Evolutionary conservation across 2,113 vertebrate species (phyloP).

Genomic region (Astatotilapia flaviijosephi): DNA sequence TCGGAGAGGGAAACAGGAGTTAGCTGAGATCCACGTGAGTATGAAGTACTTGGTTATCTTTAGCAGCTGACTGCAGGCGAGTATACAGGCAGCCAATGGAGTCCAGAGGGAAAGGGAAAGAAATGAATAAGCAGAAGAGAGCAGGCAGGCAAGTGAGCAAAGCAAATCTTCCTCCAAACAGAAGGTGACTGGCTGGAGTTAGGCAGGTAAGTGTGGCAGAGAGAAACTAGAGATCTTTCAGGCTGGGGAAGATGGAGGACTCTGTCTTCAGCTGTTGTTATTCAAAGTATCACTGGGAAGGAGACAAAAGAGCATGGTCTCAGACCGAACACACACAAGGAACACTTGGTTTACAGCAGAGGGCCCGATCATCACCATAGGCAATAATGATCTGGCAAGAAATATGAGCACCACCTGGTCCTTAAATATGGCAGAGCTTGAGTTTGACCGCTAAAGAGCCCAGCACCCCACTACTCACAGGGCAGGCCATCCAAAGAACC

Average conservation of each 20-base stretch:
- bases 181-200: not conserved
- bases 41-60: not conserved
- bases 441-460: not conserved
- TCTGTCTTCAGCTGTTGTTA: not conserved
- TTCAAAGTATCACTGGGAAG: not conserved
- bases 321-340: not conserved
- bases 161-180: not conserved
- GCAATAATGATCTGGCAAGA: not conserved
- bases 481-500: not conserved
- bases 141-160: not conserved
- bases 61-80: not conserved
- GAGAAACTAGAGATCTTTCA: not conserved
- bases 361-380: not conserved
- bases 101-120: not conserved
- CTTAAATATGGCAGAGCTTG: not conserved
- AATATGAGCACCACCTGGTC: not conserved
- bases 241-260: not conserved
- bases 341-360: rapidly evolving
- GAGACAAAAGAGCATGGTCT: not conserved
- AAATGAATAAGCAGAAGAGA: not conserved
- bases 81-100: not conserved
- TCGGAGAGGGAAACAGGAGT: not conserved
- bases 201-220: not conserved
- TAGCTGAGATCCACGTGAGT: not conserved
- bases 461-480: not conserved